Base-by-base conservation (phyloP, 2,888 invertebrate species). In the Meliscaeva auricollis region DNA sequence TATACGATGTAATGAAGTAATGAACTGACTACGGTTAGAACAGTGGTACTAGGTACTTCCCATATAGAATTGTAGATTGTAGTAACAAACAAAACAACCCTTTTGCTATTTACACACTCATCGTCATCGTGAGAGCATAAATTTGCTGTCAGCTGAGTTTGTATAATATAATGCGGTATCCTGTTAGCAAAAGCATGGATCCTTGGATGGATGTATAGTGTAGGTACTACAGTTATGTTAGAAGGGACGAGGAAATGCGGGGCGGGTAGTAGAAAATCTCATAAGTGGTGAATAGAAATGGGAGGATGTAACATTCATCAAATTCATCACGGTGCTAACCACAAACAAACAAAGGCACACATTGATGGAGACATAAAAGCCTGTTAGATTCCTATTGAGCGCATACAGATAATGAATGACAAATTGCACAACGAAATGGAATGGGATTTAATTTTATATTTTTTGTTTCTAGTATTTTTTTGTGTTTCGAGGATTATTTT, bases 391-490 rank as follows among this genome's bases (percentile, higher is more conserved):
- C n/a, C 32, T 52, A 79, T 75, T 84, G 84, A 84, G 79, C 70
- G 70, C 58, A 20, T 70, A 68, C 70, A 79, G 52, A 84, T 79
- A 76, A 72, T 84, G 68, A 75, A 84, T 79, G 79, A 84, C 79
- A 84, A 79, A 84, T 79, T 84, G 75, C 70, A 84, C 84, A 84
- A 72, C 79, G 54, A 68, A 79, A 84, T 75, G 79, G 60, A 84
- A 72, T 72, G 60, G 75, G 60, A 75, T 68, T 66, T 56, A 44
- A 9, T 38, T 38, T 38, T 38, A 1, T 38, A 38, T 7, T 70
- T 74, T 30, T 22, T 35, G 35, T 62, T 44, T 20, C 22, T 20
- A 48, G 1, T 20, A 17, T 46, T 5, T 15, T 64, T 17, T 48
- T 32, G 7, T 50, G 15, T 35, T 48, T 46, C 9, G 41, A 68